A percentile compares a stretch with the other conserved stretches of the same genome.
Conservation (phyloP, 2,797 vertebrate genomes). For the Onychomys torridus region DNA sequence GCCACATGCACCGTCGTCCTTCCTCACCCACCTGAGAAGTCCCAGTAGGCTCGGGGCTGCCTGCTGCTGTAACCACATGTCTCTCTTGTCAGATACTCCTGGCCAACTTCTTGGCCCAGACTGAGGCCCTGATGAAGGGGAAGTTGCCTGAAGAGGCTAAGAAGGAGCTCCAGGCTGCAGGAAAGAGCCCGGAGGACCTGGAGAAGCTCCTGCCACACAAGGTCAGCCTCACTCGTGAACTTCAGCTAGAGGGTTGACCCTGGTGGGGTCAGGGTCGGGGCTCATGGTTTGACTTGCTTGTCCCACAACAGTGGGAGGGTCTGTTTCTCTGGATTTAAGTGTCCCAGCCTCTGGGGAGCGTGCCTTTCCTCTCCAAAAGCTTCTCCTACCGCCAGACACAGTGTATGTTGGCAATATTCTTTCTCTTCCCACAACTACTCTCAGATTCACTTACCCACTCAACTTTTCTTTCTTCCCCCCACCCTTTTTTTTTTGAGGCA, state of each 20-base stretch:
- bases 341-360: background rate
- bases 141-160: slow-evolving; percentile 95
- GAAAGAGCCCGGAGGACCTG: slow-evolving; percentile 91
- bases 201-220: slow-evolving; percentile 98
- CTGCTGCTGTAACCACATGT: background rate
- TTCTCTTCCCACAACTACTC: background rate
- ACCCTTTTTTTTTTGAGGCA: too few relatives aligned
- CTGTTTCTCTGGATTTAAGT: background rate
- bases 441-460: background rate
- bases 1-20: background rate
- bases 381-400: background rate
- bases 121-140: slow-evolving; percentile 97
- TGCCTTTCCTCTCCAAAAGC: background rate
- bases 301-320: background rate
- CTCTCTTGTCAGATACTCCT: slow-evolving; percentile 91
- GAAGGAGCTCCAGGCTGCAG: slow-evolving; percentile 93
- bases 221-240: slow-evolving; percentile 85
- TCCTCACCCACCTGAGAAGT: background rate
- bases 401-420: background rate
- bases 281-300: background rate
- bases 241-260: background rate
- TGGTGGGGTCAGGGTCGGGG: background rate
- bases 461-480: background rate
- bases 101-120: slow-evolving; percentile 98
- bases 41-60: background rate